A percentile compares a stretch with the other conserved stretches of the same genome.
Conservation (phyloP, 53 echinoderm and acorn worm species). For the Pentamera pediparva region DNA sequence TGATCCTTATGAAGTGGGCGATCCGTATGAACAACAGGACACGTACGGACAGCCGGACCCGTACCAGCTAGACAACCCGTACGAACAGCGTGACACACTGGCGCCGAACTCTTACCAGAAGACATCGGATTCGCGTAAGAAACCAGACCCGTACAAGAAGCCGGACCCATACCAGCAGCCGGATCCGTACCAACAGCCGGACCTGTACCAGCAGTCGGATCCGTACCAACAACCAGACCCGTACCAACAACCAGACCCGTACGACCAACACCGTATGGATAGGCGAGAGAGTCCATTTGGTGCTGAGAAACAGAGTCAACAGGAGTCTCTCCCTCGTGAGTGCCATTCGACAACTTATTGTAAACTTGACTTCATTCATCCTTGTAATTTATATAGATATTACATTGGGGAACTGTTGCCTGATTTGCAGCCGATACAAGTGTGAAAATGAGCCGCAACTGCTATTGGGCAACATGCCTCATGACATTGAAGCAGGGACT, state of each 20-base stretch:
- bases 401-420: no score
- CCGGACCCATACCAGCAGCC: constrained; percentile 14
- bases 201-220: constrained; percentile 14
- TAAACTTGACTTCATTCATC: no score
- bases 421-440: no score
- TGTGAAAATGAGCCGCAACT: no score
- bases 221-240: neutral
- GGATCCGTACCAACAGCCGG: constrained; percentile 32
- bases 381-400: no score
- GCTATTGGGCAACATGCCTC: no score
- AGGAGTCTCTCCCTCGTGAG: neutral
- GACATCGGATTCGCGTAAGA: neutral
- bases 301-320: constrained; percentile 33
- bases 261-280: constrained; percentile 4
- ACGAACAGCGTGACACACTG: neutral
- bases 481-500: no score
- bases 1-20: neutral
- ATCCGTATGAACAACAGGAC: constrained; percentile 7
- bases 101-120: neutral
- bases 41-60: neutral
- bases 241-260: constrained; percentile 20
- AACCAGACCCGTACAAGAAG: constrained; percentile 7
- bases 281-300: constrained; percentile 72
- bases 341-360: neutral
- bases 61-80: neutral